phyloP scores from a whole-genome alignment of 1,140 invertebrate genomes.

The Physella acuta region DNA sequence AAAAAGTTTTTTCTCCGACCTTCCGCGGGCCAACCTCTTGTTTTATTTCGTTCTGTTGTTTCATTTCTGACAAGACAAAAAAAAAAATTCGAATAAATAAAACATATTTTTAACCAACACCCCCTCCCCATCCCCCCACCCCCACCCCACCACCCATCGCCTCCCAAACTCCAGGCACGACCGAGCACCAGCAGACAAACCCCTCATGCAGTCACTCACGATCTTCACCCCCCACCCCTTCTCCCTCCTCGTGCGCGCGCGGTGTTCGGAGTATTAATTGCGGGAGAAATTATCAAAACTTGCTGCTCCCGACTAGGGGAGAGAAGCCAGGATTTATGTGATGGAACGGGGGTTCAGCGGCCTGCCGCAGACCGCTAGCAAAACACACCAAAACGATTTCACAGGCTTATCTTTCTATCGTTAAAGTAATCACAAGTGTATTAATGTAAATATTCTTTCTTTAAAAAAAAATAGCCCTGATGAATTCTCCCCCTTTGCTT shows the following conservation, averaged over 20 bases:
- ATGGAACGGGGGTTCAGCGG: background rate
- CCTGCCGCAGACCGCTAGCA: background rate
- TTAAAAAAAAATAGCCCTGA: too few relatives aligned
- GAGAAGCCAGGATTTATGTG: conserved; percentile 7
- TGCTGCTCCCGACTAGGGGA: background rate
- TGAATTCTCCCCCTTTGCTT: too few relatives aligned
- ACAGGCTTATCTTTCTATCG: background rate
- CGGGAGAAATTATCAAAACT: conserved; percentile 15
- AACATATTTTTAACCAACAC: too few relatives aligned
- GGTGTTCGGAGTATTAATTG: conserved; percentile 13
- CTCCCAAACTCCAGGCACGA: too few relatives aligned
- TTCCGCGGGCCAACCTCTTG: too few relatives aligned
- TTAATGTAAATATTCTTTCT: too few relatives aligned
- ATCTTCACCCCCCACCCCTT: background rate
- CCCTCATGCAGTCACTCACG: background rate
- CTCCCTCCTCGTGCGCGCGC: background rate
- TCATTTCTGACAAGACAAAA: too few relatives aligned
- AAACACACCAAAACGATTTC: background rate
- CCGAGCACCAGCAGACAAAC: conserved; percentile 3
- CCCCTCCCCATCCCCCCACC: too few relatives aligned
- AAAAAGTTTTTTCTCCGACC: too few relatives aligned
- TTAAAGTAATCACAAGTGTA: background rate
- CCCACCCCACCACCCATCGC: too few relatives aligned
- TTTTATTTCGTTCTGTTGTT: too few relatives aligned
- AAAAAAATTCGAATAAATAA: too few relatives aligned